Evolutionary conservation across 2,797 vertebrate species (phyloP).

Genomic region (Hipposideros larvatus): DNA sequence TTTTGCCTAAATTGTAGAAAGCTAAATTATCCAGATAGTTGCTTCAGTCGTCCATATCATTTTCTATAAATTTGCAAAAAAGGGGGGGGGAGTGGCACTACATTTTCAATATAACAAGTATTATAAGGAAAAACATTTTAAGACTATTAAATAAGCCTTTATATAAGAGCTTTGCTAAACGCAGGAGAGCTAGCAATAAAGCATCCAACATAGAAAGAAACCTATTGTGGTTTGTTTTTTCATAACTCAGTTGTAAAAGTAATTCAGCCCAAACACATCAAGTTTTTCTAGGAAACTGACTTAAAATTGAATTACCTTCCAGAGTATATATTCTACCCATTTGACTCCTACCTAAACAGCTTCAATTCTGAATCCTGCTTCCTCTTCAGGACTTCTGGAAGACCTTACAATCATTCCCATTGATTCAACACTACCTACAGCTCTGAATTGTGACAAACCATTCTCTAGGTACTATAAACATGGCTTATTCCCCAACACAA

Average conservation of each 20-base stretch:
- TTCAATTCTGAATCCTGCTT: conserved; percentile 44
- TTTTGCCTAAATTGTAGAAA: conserved; percentile 50
- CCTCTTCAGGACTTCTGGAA: neutral
- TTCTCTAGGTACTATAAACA: conserved; percentile 8
- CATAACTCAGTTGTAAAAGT: conserved; percentile 52
- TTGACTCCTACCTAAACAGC: neutral
- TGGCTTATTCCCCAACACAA: conserved; percentile 18
- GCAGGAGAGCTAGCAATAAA: conserved; percentile 53
- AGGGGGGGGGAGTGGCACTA: neutral
- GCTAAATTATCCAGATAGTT: conserved; percentile 26
- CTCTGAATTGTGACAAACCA: conserved; percentile 41
- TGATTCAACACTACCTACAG: neutral
- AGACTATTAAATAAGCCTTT: conserved; percentile 59
- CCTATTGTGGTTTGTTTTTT: conserved; percentile 12
- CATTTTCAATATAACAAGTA: conserved; percentile 68
- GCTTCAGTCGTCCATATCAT: conserved; percentile 26
- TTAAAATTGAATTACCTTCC: conserved; percentile 61
- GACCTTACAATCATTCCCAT: neutral
- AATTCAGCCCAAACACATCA: conserved; percentile 49
- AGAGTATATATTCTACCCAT: conserved; percentile 26
- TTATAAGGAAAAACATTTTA: conserved; percentile 70
- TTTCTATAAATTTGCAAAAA: conserved; percentile 56
- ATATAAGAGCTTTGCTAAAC: conserved; percentile 54
- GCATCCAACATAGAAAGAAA: conserved; percentile 60
- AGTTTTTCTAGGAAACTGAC: conserved; percentile 56